phyloP scores from a whole-genome alignment of 2,113 vertebrate species.

The Vimba vimba region DNA sequence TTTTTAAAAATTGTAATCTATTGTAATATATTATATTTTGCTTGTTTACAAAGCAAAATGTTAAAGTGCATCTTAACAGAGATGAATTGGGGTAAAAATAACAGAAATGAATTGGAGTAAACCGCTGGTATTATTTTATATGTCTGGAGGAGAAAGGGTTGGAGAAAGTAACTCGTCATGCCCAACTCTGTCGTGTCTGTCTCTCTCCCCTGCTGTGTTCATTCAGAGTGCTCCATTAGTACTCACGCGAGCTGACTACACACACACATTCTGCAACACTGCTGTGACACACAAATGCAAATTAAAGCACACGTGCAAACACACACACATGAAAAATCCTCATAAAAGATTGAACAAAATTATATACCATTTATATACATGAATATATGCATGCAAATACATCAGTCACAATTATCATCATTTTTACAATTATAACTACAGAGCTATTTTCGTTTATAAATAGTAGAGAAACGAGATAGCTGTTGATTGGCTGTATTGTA shows the following conservation, averaged over 20 bases:
- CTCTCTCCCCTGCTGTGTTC: constrained; percentile 44
- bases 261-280: constrained; percentile 7
- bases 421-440: neutral
- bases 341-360: neutral
- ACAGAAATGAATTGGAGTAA: neutral
- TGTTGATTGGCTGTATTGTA: neutral
- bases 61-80: too few species aligned
- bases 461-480: neutral
- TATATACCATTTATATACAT: neutral
- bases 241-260: constrained; percentile 53
- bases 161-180: constrained; percentile 48
- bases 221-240: constrained; percentile 60
- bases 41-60: too few species aligned
- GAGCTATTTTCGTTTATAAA: neutral
- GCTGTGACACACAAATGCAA: constrained; percentile 15
- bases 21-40: too few species aligned
- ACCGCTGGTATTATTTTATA: neutral
- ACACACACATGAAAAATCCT: neutral
- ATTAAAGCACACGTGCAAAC: neutral
- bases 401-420: neutral
- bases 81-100: constrained; percentile 3
- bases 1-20: neutral
- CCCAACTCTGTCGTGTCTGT: constrained; percentile 20
- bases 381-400: neutral
- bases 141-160: constrained; percentile 34